phyloP scores from a whole-genome alignment of 1,140 invertebrate genomes.

The Macrobrachium rosenbergii region DNA sequence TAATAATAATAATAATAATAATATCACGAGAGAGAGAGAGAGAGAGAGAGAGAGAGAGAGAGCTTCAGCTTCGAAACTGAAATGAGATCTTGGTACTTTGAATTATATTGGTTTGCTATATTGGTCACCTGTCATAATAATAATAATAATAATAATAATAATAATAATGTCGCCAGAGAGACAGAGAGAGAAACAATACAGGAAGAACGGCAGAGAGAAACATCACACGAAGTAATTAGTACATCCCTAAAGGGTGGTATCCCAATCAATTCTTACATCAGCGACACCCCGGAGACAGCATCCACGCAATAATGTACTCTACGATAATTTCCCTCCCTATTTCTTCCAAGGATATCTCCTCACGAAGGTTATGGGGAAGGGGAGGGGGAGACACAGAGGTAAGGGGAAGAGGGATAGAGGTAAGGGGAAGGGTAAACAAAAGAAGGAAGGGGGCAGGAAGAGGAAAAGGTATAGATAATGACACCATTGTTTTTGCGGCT shows the following conservation, averaged over 20 bases:
- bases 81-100: no score
- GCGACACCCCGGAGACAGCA: no score
- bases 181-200: background rate
- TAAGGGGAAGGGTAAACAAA: background rate
- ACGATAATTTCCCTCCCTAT: no score
- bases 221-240: background rate
- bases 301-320: no score
- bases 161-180: background rate
- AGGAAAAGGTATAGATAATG: background rate
- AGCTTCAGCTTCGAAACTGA: no score
- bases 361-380: background rate
- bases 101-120: no score
- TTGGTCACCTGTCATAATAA: no score
- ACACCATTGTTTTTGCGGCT: no score
- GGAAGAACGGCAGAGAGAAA: background rate
- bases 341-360: no score
- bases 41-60: background rate
- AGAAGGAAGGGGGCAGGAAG: background rate
- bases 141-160: no score
- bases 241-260: no score
- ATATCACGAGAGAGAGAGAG: background rate
- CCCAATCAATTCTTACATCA: no score
- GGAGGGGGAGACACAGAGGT: background rate
- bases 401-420: slow-evolving; percentile 1
- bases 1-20: background rate